phyloP scores from a whole-genome alignment of 53 echinoderm and acorn worm species.

The Mesocentrotus franciscanus region DNA sequence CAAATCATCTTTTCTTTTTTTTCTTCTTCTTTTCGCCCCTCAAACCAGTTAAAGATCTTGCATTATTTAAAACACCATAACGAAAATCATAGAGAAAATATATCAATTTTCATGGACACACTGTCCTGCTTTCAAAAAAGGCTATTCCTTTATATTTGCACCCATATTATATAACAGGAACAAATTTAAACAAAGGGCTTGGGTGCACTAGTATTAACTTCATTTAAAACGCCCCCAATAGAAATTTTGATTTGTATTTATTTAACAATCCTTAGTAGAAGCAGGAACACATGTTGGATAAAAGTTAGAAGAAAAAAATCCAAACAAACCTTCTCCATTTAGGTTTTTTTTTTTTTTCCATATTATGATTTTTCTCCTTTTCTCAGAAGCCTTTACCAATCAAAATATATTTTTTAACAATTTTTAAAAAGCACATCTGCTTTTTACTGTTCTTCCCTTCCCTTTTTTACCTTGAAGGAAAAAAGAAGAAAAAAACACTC shows the following conservation, averaged over 20 bases:
- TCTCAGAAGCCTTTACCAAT: background rate
- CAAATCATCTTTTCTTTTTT: slow-evolving; percentile 36
- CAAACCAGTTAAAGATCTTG: background rate
- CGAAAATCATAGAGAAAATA: background rate
- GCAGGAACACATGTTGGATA: background rate
- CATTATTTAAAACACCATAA: background rate
- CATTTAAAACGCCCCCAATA: background rate
- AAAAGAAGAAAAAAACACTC: background rate
- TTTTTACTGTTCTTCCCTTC: background rate
- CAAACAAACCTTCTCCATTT: background rate
- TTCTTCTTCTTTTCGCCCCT: background rate
- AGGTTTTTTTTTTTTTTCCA: background rate
- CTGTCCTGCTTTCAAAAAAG: background rate
- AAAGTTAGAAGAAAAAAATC: background rate
- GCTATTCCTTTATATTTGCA: background rate
- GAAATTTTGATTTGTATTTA: too few relatives aligned
- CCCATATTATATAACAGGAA: background rate
- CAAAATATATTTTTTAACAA: background rate
- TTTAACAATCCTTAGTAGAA: too few relatives aligned
- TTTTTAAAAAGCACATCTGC: background rate
- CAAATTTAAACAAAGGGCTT: background rate
- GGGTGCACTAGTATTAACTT: background rate
- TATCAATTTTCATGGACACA: background rate
- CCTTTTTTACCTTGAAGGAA: background rate
- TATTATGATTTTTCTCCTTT: too few relatives aligned